Evolutionary conservation across 1,140 invertebrate genomes (phyloP), one percentile per base, ranked within the genome.

Genomic region (Lineus longissimus): DNA sequence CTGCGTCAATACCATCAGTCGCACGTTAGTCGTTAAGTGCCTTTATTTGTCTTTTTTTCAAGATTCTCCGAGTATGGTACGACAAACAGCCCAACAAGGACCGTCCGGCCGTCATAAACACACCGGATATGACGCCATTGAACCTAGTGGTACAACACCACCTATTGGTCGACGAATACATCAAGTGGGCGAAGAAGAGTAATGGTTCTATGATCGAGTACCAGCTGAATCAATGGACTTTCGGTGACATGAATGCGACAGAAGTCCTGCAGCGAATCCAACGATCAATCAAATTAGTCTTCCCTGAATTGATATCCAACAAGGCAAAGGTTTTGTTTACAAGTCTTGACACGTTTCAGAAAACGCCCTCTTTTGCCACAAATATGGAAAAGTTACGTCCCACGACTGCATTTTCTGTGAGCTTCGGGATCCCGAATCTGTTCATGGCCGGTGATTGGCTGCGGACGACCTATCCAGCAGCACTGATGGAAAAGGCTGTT

Each of bases 361-460:
- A 66, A 57, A 57, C 62, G 47, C 51, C 60, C 0, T 66, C 64
- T n/a, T 66, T 62, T 22, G 33, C 57, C 40, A 43, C 29, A 45
- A 55, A 55, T n/a, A 15, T 66, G n/a, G 4, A 33, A 13, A 17
- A 62, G 22, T 25, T 25, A 6, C 56, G 64, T 40, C 56, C 56
- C 2, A 58, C 9, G 15, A 22, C 31, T 19, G 17, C 27, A 27
- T 33, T 31, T 17, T 15, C 56, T 22, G 31, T 25, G 15, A 15
- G 17, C 15, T 2, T 19, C 4, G 56, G 56, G 2, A 30, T 58
- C 17, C 64, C 64, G 27, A 58, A 54, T 36, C 33, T 66, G 31
- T 62, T 62, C 55, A 15, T 66, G n/a, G 64, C 64, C 33, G 64
- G 64, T 25, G 64, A 66, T 30, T 66, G 64, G 64, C 27, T 66